Base-by-base conservation (phyloP, 1,140 invertebrate species). In the Ladona fulva region DNA sequence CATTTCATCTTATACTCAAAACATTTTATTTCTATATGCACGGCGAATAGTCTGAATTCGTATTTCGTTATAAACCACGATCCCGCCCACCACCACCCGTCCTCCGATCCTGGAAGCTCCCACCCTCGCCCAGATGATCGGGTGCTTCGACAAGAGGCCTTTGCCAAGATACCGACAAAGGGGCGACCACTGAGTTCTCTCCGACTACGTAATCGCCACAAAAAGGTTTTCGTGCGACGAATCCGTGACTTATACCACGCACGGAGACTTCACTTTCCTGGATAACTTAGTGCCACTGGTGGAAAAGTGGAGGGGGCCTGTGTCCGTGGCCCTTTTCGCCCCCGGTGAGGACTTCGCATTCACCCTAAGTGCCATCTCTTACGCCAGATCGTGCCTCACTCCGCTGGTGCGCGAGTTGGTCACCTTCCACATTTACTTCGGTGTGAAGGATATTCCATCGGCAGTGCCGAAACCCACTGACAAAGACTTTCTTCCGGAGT, bases 221-320 rank as follows among this genome's bases (percentile, higher is more conserved):
- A 84, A 85, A 84, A 10, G 86, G 84, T 84, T 79, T 83, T 76
- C 87, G 25, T 96, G 94, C 83, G 92, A 94, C 84, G 94, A 95
- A 84, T 92, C 90, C 78, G 89, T 97, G 52, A 97, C 96, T 0
- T 96, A 96, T 82, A 96, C 95, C 0, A 97, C 95, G 11, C 95
- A 97, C 83, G 94, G 93, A 1, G 94, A 95, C 82, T 95, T 91
- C 83, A 95, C 95, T 76, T 96, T 96, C 86, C 88, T 97, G 80
- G 94, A 96, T 83, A 97, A 97, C 86, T 86, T 96, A 76, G 90
- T 92, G 82, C 93, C 94, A 44, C 85, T 97, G 80, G 85, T 95
- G 80, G 90, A 95, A 82, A 86, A 89, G 14, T 91, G 90, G 90
- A 83, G 86, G 76, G 92, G 91, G 0, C 91, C 92, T 0, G 86